Evolutionary conservation across 2,797 vertebrate species (phyloP), one percentile per base, ranked within the genome.

Genomic region (Catamblyrhynchus diadema): DNA sequence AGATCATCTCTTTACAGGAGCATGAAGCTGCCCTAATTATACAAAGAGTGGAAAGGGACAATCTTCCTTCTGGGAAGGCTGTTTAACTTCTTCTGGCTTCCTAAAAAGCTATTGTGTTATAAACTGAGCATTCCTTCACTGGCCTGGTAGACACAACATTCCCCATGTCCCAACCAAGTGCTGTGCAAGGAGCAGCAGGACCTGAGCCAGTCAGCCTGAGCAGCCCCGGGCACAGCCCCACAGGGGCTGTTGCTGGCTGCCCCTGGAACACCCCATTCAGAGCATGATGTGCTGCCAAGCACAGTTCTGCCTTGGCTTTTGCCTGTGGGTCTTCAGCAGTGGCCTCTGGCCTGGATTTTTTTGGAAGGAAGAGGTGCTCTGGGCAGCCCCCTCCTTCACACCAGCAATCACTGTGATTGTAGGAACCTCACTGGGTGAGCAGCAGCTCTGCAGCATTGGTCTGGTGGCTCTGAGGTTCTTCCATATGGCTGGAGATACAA

Each of bases 81-180:
- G 85, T 94, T 97, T 93, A 83, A 84, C 62, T 94, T 97, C 72
- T 95, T 69, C 91, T 67, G 86, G 86, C 81, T 95, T 96, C 88
- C 93, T 91, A 89, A 95, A 94, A 96, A 90, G 73, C 84, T 86
- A 84, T 90, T 81, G 78, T 90, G 91, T 82, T 89, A 83, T 97
- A 96, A 95, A 95, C 91, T 20, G 69, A 93, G 61, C 92, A 94
- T 95, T 96, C 95, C 93, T 93, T 53, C 2, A 4, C 72, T 65
- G 39, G 50, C 35, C 45, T 25, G 60, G 73, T 95, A 97, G 96
- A 97, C 95, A 94, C 90, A 97, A 96, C 93, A 94, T 72, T 81
- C 83, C 51, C 86, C 24, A 10, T 9, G n/a, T 74, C 90, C 80
- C 80, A 79, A 22, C 19, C 37, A 18, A 69, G 27, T 2, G 16